These are phyloP conservation scores for Euura saliciscinereae DNA, from an alignment of 1,140 invertebrate genomes.

Conservation along the genomic window DNA sequence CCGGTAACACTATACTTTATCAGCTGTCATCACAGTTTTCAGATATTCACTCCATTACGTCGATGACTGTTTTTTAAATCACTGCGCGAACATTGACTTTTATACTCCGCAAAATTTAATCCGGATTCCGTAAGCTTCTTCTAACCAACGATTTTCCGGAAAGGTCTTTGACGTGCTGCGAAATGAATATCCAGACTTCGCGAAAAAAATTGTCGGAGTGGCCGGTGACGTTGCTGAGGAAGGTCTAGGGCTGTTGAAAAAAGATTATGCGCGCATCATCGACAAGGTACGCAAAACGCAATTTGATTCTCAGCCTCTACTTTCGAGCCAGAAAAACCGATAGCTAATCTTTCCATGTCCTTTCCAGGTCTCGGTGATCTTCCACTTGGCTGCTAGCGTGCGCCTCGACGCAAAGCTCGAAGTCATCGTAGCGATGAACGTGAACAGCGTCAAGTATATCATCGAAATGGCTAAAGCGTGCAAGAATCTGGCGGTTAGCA, in stretches of 20 bases:
- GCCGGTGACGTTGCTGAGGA: slow-evolving; percentile 70
- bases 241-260: slow-evolving; percentile 69
- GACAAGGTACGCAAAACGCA: slow-evolving; percentile 58
- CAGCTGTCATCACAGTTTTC: neutral
- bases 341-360: slow-evolving; percentile 10
- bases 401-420: slow-evolving; percentile 71
- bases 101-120: too few relatives aligned
- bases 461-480: neutral
- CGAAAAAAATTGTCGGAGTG: slow-evolving; percentile 67
- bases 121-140: too few relatives aligned
- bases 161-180: slow-evolving; percentile 58
- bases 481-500: neutral
- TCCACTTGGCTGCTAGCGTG: slow-evolving; percentile 73
- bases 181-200: slow-evolving; percentile 56
- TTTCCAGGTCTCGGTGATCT: slow-evolving; percentile 66
- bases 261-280: slow-evolving; percentile 64
- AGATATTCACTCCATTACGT: neutral
- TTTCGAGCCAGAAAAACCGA: neutral
- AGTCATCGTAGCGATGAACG: slow-evolving; percentile 35
- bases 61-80: neutral
- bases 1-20: neutral
- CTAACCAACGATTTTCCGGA: neutral
- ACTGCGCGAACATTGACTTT: too few relatives aligned
- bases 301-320: neutral
- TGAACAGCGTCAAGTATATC: slow-evolving; percentile 14